Evolutionary conservation across 2,888 invertebrate genomes (phyloP), one percentile per base, ranked within the genome.

Genomic region (Orchesella flavescens): DNA sequence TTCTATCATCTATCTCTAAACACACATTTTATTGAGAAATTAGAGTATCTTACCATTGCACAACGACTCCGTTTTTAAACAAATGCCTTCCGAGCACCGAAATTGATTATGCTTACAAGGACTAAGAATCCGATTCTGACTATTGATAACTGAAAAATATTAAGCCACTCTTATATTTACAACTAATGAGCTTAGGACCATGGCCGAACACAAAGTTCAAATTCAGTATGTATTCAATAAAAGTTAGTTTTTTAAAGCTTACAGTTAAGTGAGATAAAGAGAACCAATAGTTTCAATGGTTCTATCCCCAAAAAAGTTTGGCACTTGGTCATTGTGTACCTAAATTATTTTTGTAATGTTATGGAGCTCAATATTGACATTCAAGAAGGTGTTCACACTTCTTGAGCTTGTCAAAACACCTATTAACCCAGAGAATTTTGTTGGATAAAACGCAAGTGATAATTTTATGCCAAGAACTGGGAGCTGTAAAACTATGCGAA

Each of bases 81-180:
- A 88, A 13, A 61, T 65, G 13, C 87, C 87, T 46, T 86, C 85
- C 3, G 59, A 73, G 71, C 88, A 88, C 17, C 88, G 72, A 68
- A 87, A 88, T 61, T 88, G 84, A 66, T 88, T 87, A 24, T 86
- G 86, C 61, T 77, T 84, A 43, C 88, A 88, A n/a, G 81, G 61
- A 43, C 57, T 78, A 7, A 9, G 13, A 3, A 53, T 21, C 43
- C 43, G 12, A 53, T 24, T 10, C n/a, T 65, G 46, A 24, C 65
- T 71, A 24, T 12, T 17, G n/a, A 68, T 69, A 12, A 44, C 46
- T 77, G 34, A 55, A 44, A 44, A 49, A 44, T 44, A 44, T 66
- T 12, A 68, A 43, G 7, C 34, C 12, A 13, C 53, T 13, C 1
- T 66, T 4, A 15, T 66, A 15, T 66, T 66, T 66, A 66, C 23